These are phyloP conservation scores for Mormyrus hasselquistii DNA, from an alignment of 2,797 vertebrate genomes.

Conservation along the genomic window DNA sequence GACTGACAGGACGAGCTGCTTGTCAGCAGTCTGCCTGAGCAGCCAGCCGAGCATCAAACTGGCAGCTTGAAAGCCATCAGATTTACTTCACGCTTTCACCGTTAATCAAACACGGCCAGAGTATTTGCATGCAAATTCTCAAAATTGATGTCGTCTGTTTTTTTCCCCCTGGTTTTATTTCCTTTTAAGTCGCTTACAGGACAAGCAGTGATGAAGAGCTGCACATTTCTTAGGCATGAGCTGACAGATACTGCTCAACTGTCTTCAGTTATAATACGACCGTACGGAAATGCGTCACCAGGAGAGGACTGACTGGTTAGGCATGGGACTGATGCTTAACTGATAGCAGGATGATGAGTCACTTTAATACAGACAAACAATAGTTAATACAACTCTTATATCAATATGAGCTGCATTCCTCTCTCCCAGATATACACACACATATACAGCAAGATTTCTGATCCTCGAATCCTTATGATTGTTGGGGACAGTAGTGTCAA, in stretches of 20 bases:
- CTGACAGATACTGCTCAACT: not conserved
- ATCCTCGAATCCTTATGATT: not conserved
- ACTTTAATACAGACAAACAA: not conserved
- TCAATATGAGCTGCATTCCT: not conserved
- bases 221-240: not conserved
- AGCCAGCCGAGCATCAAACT: not conserved
- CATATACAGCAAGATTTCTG: not conserved
- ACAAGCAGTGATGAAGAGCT: not conserved
- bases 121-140: conserved; percentile 8
- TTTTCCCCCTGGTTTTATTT: not conserved
- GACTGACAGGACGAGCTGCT: conserved; percentile 8
- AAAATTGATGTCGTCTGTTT: not conserved
- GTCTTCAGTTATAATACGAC: not conserved
- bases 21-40: not conserved
- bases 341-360: not conserved
- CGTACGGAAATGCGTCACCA: not conserved
- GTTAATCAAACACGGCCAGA: not conserved
- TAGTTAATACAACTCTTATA: not conserved
- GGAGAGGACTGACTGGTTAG: not conserved
- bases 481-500: not conserved
- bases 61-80: not conserved
- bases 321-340: not conserved
- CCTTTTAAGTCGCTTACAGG: not conserved
- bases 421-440: not conserved
- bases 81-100: not conserved